Conservation (phyloP, 2,113 vertebrate species). For the Chloebia gouldiae region DNA sequence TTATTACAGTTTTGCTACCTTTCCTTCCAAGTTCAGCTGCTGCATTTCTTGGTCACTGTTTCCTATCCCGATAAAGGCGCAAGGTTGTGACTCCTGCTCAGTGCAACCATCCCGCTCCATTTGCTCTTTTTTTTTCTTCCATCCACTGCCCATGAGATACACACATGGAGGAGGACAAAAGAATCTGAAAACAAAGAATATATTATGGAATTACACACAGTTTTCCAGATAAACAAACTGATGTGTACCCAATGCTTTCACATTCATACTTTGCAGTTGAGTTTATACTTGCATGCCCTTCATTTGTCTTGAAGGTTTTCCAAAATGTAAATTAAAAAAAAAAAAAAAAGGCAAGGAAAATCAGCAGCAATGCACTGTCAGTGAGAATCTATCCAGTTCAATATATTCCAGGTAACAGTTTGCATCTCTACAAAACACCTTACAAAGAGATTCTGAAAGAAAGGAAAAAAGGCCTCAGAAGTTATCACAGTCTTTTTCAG, state of each 20-base stretch:
- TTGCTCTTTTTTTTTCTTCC: constrained; percentile 99
- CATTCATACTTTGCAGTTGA: not conserved
- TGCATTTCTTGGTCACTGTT: constrained; percentile 99
- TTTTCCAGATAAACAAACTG: not conserved
- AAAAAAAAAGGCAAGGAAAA: not conserved
- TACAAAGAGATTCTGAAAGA: not conserved
- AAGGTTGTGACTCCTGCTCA: constrained; percentile 97
- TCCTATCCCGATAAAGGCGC: constrained; percentile 98
- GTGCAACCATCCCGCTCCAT: constrained; percentile 98
- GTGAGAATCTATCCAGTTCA: not conserved
- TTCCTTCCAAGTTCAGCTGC: constrained; percentile 98
- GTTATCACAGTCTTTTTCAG: not conserved
- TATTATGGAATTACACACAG: not conserved
- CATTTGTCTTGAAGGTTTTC: not conserved
- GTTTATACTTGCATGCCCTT: not conserved
- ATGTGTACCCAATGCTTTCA: not conserved
- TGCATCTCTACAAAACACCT: not conserved
- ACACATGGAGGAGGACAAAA: constrained; percentile 98
- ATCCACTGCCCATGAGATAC: constrained; percentile 98
- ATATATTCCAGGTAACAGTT: not conserved
- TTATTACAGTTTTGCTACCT: constrained; percentile 75
- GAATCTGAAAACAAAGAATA: constrained; percentile 78
- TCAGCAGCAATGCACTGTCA: not conserved
- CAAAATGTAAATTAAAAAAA: not conserved
- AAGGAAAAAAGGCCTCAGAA: not conserved